Conservation (phyloP, 2,113 vertebrate genomes). For the Centrocercus urophasianus region DNA sequence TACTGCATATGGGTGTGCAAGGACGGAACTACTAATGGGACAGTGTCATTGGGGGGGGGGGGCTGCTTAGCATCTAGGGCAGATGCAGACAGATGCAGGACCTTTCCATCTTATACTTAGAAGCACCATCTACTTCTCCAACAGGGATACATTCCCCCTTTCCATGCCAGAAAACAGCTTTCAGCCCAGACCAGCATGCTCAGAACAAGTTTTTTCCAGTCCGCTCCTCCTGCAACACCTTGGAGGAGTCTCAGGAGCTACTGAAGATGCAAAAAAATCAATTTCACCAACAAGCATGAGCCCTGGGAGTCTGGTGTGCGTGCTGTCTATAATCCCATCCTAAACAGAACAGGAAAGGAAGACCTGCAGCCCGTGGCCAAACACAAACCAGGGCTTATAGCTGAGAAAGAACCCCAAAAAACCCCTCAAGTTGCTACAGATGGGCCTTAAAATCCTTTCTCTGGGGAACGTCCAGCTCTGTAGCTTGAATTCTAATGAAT, state of each 20-base stretch:
- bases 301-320: conserved; percentile 17
- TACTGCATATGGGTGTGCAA: background rate
- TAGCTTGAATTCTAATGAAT: background rate
- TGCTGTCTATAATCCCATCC: conserved; percentile 32
- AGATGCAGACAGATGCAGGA: background rate
- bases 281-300: conserved; percentile 59
- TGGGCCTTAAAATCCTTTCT: background rate
- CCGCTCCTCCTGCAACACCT: background rate
- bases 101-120: background rate
- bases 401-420: conserved; percentile 20
- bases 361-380: conserved; percentile 1
- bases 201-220: conserved; percentile 19
- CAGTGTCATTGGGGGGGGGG: background rate
- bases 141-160: background rate
- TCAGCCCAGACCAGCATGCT: background rate
- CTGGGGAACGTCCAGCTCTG: background rate
- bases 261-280: conserved; percentile 62
- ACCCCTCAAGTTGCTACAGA: background rate
- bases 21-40: background rate
- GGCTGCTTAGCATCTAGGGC: background rate
- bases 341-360: conserved; percentile 49
- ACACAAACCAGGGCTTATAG: conserved; percentile 43
- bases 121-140: background rate
- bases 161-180: background rate
- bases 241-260: conserved; percentile 40